A percentile compares a stretch with the other conserved stretches of the same genome.
Evolutionary conservation across 2,113 vertebrate species (phyloP).

Genomic region (Siphamia tubifer): DNA sequence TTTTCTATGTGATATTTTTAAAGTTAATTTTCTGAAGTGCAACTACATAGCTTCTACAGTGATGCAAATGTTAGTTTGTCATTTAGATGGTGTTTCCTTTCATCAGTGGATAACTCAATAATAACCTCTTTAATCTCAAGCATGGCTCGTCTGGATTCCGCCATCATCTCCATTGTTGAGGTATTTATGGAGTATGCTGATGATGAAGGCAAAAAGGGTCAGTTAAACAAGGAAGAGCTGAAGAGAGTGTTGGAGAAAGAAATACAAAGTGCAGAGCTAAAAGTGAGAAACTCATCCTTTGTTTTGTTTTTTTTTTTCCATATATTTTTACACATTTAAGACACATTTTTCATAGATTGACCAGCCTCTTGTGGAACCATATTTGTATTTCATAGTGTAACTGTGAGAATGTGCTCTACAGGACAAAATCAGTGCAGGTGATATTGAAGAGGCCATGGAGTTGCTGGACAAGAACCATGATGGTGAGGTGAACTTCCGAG

Average conservation of each 20-base stretch:
- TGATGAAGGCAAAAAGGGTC: constrained; percentile 44
- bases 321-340: not conserved
- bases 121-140: constrained; percentile 21
- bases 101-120: not conserved
- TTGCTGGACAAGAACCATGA: constrained; percentile 76
- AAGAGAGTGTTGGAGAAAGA: constrained; percentile 55
- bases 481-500: constrained; percentile 72
- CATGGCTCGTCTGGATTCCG: constrained; percentile 72
- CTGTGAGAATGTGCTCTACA: constrained; percentile 5
- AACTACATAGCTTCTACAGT: no score
- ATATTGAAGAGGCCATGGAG: constrained; percentile 62
- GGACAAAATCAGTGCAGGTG: constrained; percentile 51
- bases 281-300: constrained; percentile 56
- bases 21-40: no score
- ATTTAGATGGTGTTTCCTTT: no score
- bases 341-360: no score
- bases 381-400: not conserved
- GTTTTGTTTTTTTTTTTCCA: not conserved
- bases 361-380: no score
- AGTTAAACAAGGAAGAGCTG: constrained; percentile 61
- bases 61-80: no score
- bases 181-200: constrained; percentile 70
- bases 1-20: no score
- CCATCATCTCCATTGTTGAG: constrained; percentile 67
- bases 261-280: constrained; percentile 53